Conservation (phyloP, 2,888 invertebrate species). For the Apomyelois bistriatella region DNA sequence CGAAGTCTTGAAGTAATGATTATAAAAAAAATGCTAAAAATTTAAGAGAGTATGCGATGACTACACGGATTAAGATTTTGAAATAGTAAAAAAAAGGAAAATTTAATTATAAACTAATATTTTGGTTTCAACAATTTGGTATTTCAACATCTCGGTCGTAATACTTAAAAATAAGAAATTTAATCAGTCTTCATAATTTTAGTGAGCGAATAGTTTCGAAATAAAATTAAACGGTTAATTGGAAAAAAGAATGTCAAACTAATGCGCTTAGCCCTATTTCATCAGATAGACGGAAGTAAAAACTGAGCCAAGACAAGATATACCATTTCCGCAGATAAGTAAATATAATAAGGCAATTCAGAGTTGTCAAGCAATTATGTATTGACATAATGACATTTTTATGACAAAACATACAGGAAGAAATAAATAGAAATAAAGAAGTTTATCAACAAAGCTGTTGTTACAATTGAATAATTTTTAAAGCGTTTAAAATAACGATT, state of each 20-base stretch:
- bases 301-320: background rate
- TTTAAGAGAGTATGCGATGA: no score
- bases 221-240: slow-evolving; percentile 11
- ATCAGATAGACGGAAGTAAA: background rate
- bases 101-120: slow-evolving; percentile 21
- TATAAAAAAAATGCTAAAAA: no score
- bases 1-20: no score
- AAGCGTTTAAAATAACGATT: slow-evolving; percentile 21
- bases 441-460: no score
- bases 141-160: slow-evolving; percentile 43
- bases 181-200: slow-evolving; percentile 37
- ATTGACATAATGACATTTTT: no score
- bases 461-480: background rate
- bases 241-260: background rate
- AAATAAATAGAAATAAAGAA: no score
- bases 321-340: no score
- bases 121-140: slow-evolving; percentile 57
- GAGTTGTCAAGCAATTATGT: no score
- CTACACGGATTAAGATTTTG: background rate
- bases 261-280: no score
- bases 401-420: no score
- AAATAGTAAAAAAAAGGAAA: background rate
- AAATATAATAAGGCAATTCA: no score
- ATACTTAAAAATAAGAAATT: slow-evolving; percentile 18
- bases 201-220: slow-evolving; percentile 27